Conservation (phyloP, 2,797 vertebrate genomes). For the Alfaro cultratus region DNA sequence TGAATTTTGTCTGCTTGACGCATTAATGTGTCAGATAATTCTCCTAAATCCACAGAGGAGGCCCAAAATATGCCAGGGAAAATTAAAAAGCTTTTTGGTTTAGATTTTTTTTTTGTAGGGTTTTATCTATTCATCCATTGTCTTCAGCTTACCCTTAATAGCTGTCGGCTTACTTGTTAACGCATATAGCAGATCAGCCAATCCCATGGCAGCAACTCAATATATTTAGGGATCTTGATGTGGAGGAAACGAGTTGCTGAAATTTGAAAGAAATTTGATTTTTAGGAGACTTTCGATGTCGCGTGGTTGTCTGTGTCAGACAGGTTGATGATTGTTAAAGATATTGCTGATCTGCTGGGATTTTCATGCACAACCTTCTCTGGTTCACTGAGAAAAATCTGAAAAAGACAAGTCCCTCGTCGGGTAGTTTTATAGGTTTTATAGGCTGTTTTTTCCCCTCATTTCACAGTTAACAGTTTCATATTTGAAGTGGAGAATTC, state of each 20-base stretch:
- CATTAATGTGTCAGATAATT: neutral
- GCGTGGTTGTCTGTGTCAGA: neutral
- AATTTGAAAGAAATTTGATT: neutral
- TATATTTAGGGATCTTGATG: neutral
- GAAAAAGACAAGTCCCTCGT: neutral
- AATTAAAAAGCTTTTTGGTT: slow-evolving; percentile 27
- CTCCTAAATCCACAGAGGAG: neutral
- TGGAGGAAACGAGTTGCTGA: neutral
- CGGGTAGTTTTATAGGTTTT: slow-evolving; percentile 8
- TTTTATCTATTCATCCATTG: neutral
- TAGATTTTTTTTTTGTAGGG: neutral
- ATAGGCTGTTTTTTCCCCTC: slow-evolving; percentile 11
- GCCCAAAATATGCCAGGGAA: neutral
- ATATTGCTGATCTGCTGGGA: neutral
- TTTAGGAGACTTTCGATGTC: neutral
- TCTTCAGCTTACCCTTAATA: neutral
- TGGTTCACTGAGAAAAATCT: neutral
- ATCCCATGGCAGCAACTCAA: neutral
- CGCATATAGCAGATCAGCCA: neutral
- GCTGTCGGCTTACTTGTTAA: neutral
- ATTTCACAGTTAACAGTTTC: slow-evolving; percentile 48
- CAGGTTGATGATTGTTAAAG: neutral
- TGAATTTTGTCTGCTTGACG: neutral
- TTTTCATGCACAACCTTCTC: neutral
- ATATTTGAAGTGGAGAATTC: slow-evolving; percentile 11